Evolutionary conservation across 2,113 vertebrate genomes (phyloP), one percentile per base, ranked within the genome.

Genomic region (Theropithecus gelada): DNA sequence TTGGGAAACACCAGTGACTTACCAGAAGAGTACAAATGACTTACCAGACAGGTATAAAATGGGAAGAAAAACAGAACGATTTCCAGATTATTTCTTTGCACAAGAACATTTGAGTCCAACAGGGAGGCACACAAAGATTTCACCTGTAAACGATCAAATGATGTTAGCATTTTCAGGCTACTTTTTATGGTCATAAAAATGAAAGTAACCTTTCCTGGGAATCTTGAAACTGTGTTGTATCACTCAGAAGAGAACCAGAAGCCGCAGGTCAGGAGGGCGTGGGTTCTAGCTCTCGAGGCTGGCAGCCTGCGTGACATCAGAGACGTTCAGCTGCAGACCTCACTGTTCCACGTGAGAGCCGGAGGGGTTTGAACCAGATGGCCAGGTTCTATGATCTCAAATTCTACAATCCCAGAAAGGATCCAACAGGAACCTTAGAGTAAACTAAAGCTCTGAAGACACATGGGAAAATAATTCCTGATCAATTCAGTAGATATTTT

Each of bases 11-110:
- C 25, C 43, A 17, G 80, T 0, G 38, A 48, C 27, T n/a, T 2
- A 17, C 25, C 4, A 13, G 25, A 25, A 32, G 40, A 40, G 50
- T 11, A 13, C 0, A 32, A 16, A 27, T 0, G 17, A 97, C 99
- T 98, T 98, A 99, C 99, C 99, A 99, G 97, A 90, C 99, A 99
- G 83, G 98, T 98, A 38, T 98, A 99, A 90, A 99, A 99, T 0
- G 99, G 99, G 98, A 99, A 99, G 98, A 99, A 99, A 98, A 99
- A 99, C 32, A 99, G 99, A 48, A 99, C 99, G 55, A 99, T 99
- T 98, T 99, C 99, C 89, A 99, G 98, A 75, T 99, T 99, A 97
- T 99, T 99, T 96, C 99, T 99, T 92, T 99, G 99, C 89, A 99
- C 99, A 68, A 99, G 99, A 81, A 99, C 99, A 92, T 99, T 99